A percentile compares a stretch with the other conserved stretches of the same genome.
These are phyloP conservation scores for Dromiciops gliroides DNA, from an alignment of 2,113 vertebrate genomes.

Conservation along the genomic window DNA sequence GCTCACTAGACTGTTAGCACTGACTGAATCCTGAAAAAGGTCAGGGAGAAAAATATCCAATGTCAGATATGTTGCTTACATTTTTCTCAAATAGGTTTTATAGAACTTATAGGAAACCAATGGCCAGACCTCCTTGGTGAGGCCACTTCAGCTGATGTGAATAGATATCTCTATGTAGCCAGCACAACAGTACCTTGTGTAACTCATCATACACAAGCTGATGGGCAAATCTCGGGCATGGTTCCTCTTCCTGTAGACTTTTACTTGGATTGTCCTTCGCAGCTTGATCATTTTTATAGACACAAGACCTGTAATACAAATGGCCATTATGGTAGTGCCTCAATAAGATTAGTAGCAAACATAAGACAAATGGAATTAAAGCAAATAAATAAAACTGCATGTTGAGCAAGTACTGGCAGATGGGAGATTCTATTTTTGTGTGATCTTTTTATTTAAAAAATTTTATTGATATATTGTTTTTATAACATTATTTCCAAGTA, in stretches of 20 bases:
- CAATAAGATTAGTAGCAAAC: slow-evolving; percentile 14
- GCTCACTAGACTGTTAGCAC: slow-evolving; percentile 36
- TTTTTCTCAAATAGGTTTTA: slow-evolving; percentile 31
- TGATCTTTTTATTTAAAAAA: slow-evolving; percentile 21
- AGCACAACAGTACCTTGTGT: slow-evolving; percentile 90
- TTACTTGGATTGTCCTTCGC: slow-evolving; percentile 96
- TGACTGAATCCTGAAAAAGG: slow-evolving; percentile 21
- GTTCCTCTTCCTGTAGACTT: slow-evolving; percentile 97
- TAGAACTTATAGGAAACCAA: slow-evolving; percentile 44
- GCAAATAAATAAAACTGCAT: background rate
- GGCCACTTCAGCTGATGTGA: background rate
- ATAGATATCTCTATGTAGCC: background rate
- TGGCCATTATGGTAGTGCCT: slow-evolving; percentile 44
- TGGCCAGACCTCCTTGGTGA: background rate
- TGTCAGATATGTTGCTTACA: slow-evolving; percentile 12
- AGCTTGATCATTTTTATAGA: slow-evolving; percentile 98
- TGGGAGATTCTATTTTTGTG: slow-evolving; percentile 11
- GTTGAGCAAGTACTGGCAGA: slow-evolving; percentile 28
- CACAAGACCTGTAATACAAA: slow-evolving; percentile 92
- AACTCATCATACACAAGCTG: slow-evolving; percentile 98
- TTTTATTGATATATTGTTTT: background rate
- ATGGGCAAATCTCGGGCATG: slow-evolving; percentile 98
- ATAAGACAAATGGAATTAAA: slow-evolving; percentile 22
- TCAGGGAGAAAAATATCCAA: slow-evolving; percentile 38
- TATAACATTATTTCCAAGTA: background rate